Conservation (phyloP, 2,797 vertebrate genomes). For the Neomorphus geoffroyi region DNA sequence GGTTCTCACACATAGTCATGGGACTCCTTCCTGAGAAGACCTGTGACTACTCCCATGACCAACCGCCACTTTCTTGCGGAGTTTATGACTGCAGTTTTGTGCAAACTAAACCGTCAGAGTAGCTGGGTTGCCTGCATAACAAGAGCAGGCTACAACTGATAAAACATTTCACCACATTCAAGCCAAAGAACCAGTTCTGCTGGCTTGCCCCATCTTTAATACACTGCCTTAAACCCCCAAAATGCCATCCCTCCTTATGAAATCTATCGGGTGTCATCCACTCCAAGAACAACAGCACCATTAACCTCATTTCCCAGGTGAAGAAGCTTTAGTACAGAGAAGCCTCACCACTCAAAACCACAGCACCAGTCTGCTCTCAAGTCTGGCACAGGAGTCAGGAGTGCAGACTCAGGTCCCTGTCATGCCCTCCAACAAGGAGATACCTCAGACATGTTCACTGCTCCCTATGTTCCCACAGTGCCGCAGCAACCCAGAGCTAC, state of each 20-base stretch:
- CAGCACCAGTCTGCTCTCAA: background rate
- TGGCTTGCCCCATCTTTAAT: background rate
- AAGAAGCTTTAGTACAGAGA: background rate
- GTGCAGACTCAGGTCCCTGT: background rate
- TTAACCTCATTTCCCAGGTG: too few relatives aligned
- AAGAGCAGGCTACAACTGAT: fast-evolving
- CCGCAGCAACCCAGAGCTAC: background rate
- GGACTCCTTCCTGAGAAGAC: background rate
- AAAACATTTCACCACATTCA: fast-evolving
- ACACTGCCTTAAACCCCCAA: background rate
- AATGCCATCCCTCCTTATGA: background rate
- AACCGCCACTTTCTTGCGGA: fast-evolving
- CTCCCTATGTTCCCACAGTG: background rate
- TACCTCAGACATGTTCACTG: background rate
- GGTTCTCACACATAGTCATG: fast-evolving
- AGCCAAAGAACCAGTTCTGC: background rate
- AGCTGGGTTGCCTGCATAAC: background rate
- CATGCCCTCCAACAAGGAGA: too few relatives aligned
- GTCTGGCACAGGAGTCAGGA: background rate
- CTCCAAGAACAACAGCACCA: background rate
- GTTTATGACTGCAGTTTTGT: background rate
- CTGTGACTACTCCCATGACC: background rate
- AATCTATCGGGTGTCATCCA: background rate
- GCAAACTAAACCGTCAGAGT: background rate
- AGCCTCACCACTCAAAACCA: background rate